Evolutionary conservation across 2,113 vertebrate genomes (phyloP).

Genomic region (Crocuta crocuta): DNA sequence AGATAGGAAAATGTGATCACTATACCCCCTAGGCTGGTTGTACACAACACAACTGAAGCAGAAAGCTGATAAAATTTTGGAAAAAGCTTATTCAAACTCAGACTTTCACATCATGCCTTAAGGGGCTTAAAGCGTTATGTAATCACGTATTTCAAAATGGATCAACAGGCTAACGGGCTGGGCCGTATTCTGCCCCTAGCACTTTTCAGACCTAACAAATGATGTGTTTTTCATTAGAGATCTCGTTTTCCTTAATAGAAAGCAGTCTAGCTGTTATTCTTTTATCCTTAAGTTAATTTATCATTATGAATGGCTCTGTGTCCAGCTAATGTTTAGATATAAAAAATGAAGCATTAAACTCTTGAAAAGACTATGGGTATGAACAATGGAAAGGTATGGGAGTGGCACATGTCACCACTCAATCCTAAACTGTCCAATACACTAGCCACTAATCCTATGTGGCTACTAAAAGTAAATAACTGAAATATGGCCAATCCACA

Average conservation of each 20-base stretch:
- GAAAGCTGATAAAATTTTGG: not conserved
- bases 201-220: not conserved
- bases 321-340: not conserved
- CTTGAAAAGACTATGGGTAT: not conserved
- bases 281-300: not conserved
- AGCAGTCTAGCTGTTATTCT: not conserved
- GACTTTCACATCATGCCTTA: not conserved
- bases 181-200: not conserved
- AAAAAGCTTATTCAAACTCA: not conserved
- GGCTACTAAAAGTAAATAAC: not conserved
- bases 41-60: not conserved
- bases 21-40: rapidly evolving
- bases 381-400: not conserved
- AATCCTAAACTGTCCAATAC: not conserved
- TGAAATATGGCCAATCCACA: not conserved
- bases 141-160: not conserved
- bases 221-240: not conserved
- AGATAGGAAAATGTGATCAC: not conserved
- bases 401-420: not conserved
- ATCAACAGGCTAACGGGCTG: not conserved
- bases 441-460: too few relatives aligned
- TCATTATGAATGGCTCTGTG: not conserved
- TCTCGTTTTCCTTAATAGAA: not conserved
- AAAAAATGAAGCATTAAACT: not conserved
- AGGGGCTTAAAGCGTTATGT: not conserved